Evolutionary conservation across 2,113 vertebrate species (phyloP), one percentile per base, ranked within the genome.

Genomic region (Cinclus mexicanus): DNA sequence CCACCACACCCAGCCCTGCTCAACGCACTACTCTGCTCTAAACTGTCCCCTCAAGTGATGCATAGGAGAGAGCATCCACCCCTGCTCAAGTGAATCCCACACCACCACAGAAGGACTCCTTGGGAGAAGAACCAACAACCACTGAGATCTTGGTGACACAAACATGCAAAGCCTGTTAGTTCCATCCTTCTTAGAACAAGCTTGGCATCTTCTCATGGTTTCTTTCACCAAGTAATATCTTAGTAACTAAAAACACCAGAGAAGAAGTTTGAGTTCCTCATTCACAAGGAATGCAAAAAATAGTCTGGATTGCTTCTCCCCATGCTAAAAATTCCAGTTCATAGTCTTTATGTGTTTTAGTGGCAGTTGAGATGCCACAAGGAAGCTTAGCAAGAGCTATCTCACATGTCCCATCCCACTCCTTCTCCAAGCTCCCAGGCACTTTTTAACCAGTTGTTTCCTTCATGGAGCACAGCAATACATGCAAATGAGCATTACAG

Each of bases 31-130:
- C 47, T 42, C 53, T 35, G 46, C 41, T 46, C 64, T 60, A 21
- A 60, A 28, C 2, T 52, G 31, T 52, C 47, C 44, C 23, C 39
- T 60, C 21, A 52, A 61, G 11, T 12, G 33, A 84, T 11, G 8
- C 8, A 37, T 2, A 93, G 41, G 35, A 42, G 16, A 29, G 18
- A 70, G 7, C 10, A 65, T 10, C 37, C 65, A 39, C 28, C 12
- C 24, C 23, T 59, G 28, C 53, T 41, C 41, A 37, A 42, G 22
- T 23, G 55, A 87, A 44, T 37, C n/a, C 41, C 47, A 60, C 14
- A 57, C 4, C n/a, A 53, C 24, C 39, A 49, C 0, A 0, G 8
- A 61, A 57, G 25, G 59, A 35, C 39, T 92, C 28, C 82, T 29
- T 35, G 17, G 46, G 20, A 80, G 46, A 28, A 82, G 69, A 61